Evolutionary conservation across 37 sponge, comb jelly and placozoan species (phyloP).

Genomic region (Beroe forskalii): DNA sequence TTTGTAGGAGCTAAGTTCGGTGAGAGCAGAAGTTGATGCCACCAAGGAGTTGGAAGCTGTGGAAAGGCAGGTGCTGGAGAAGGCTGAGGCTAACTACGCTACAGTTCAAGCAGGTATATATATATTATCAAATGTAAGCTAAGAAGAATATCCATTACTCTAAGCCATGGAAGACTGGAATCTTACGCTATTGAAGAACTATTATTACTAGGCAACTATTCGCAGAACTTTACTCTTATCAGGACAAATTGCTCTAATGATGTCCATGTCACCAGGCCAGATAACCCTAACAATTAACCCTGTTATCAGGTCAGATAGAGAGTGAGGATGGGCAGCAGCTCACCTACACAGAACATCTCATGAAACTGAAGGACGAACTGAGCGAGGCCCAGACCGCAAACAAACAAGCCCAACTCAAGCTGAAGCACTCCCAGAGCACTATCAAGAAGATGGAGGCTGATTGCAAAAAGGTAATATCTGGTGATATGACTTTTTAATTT

Average conservation of each 20-base stretch:
- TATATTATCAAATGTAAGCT: too few species aligned
- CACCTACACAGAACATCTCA: conserved; percentile 59
- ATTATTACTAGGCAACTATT: too few species aligned
- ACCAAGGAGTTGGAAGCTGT: background rate
- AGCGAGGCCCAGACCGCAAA: conserved; percentile 51
- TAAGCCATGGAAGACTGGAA: too few species aligned
- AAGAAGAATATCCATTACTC: too few species aligned
- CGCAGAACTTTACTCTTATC: too few species aligned
- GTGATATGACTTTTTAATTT: too few species aligned
- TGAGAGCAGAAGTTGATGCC: background rate
- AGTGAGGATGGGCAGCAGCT: conserved; percentile 28
- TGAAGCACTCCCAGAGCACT: conserved; percentile 8
- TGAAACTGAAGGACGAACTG: conserved; percentile 49
- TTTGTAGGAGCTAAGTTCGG: background rate
- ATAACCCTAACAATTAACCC: too few species aligned
- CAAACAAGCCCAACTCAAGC: conserved; percentile 48
- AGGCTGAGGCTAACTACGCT: conserved; percentile 14
- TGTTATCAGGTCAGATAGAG: conserved; percentile 53
- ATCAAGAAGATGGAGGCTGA: conserved; percentile 49
- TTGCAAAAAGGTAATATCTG: conserved; percentile 4
- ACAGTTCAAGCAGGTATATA: background rate
- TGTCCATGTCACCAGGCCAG: too few species aligned
- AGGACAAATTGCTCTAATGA: too few species aligned
- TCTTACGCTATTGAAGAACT: too few species aligned
- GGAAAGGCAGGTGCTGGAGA: conserved; percentile 24